Conservation (phyloP, 2,797 vertebrate species). For the Thalassophryne amazonica region DNA sequence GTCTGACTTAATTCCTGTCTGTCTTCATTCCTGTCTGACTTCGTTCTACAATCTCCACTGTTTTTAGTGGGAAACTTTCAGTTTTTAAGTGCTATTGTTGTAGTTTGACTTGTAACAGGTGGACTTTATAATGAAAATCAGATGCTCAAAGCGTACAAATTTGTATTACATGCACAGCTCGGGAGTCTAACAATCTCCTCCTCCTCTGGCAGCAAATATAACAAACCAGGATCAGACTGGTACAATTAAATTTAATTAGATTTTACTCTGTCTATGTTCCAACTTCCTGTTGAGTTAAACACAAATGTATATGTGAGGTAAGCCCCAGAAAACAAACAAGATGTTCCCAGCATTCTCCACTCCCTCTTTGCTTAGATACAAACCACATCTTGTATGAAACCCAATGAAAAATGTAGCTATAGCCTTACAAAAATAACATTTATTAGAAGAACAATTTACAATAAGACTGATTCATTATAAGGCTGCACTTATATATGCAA, state of each 20-base stretch:
- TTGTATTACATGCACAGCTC: slow-evolving; percentile 1
- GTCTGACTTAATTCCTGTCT: background rate
- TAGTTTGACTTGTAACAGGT: slow-evolving; percentile 27
- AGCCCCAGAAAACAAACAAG: slow-evolving; percentile 15
- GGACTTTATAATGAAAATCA: slow-evolving; percentile 28
- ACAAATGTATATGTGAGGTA: slow-evolving; percentile 10
- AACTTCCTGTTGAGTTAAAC: slow-evolving; percentile 19
- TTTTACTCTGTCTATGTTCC: slow-evolving; percentile 17
- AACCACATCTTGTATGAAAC: slow-evolving; percentile 2
- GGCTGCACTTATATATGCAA: too few relatives aligned
- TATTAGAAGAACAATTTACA: slow-evolving; percentile 7
- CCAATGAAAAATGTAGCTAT: background rate
- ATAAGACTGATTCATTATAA: slow-evolving; percentile 5
- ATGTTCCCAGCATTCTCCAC: slow-evolving; percentile 1
- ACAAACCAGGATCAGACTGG: slow-evolving; percentile 17
- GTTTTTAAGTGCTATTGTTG: background rate
- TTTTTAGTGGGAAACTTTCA: slow-evolving; percentile 25
- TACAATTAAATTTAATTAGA: slow-evolving; percentile 34
- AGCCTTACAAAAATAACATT: slow-evolving; percentile 16
- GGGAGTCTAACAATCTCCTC: slow-evolving; percentile 6
- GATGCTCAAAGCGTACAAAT: slow-evolving; percentile 6
- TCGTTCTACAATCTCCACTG: slow-evolving; percentile 21
- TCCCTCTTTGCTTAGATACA: background rate
- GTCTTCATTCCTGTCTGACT: slow-evolving; percentile 1
- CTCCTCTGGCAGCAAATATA: slow-evolving; percentile 17